Evolutionary conservation across 2,113 vertebrate genomes (phyloP), one percentile per base, ranked within the genome.

Genomic region (Catharus minimus): DNA sequence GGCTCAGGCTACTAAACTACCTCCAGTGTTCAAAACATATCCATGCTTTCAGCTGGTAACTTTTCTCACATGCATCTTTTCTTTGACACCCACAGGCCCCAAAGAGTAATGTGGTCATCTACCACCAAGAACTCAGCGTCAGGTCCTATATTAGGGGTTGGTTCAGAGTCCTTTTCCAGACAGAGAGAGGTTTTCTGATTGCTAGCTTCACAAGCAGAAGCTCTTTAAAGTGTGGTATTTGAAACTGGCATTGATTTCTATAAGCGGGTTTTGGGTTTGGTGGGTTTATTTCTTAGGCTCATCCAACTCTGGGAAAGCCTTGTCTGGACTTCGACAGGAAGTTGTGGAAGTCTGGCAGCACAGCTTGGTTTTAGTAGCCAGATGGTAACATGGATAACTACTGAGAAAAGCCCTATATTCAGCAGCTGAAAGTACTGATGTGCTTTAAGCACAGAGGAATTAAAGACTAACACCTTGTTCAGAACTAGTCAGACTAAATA

Each of bases 1-100:
- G 95, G 76, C 94, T 65, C 65, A 47, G 79, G 65, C 95, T 96
- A 84, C 95, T 86, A 93, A 92, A 88, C 74, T 94, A 96, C 95
- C 86, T 92, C 90, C 79, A 50, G 67, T 52, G 91, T 92, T 95
- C 92, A 81, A 86, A 93, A 94, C 26, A 86, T 52, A 33, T 44
- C 60, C 68, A 38, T 43, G 55, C 61, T 68, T 47, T 94, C 77
- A 71, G 66, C 27, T 53, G 15, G 61, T 58, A 82, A 76, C 47
- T 92, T 86, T 78, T 86, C 62, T 82, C 82, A 93, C 71, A 89
- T 79, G 79, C 72, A 90, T 93, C 79, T 95, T 92, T 94, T 71
- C 77, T 86, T 65, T 79, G 87, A 95, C 85, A 94, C 75, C 82
- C 77, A 92, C 52, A 89, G 32, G 44, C 50, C 61, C 82, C 64